Base-by-base conservation (phyloP, 2,797 vertebrate species). In the Darevskia nairensis region DNA sequence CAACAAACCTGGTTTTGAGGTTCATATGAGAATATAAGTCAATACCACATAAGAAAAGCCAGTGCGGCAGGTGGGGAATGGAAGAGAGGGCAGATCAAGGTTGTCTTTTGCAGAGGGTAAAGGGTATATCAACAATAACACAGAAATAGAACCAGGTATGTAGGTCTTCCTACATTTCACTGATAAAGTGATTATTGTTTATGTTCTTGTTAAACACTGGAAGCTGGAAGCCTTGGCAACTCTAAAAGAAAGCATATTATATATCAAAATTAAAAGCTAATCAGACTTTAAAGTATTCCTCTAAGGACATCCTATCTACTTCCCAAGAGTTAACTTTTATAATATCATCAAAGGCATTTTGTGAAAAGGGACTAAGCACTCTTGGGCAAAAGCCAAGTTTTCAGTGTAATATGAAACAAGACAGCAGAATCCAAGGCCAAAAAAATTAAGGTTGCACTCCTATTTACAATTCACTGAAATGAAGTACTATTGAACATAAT, bases 371-470 rank as follows among this genome's bases (percentile, higher is more conserved):
- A 82, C 35, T 90, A 21, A 89, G 77, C 2, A 74, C 80, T 90
- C 86, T 77, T 78, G 39, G 91, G 44, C 2, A n/a, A 89, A 88
- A 19, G 50, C 75, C 90, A 94, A 84, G 85, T 84, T 80, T 55
- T 91, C 59, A 92, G 68, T 77, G 66, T 69, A 81, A 50, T 41
- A 61, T 35, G 25, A 93, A 90, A 88, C 44, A 87, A 89, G 77
- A 39, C 86, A 92, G 61, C 2, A 89, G 83, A 89, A 92, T 90
- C 82, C 84, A 87, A 90, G 87, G 6, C n/a, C 66, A 89, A 13
- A 91, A 55, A 85, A 55, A 29, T 89, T 90, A 74, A 35, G 19
- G 17, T 29, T 83, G 29, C 66, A 32, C 46, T 55, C 2, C 69
- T 82, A 27, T 82, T 35, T 17, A 29, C 27, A 84, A 61, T 21